A percentile compares a stretch with the other conserved stretches of the same genome.
Evolutionary conservation across 2,113 vertebrate species (phyloP).

Genomic region (Nothobranchius furzeri): DNA sequence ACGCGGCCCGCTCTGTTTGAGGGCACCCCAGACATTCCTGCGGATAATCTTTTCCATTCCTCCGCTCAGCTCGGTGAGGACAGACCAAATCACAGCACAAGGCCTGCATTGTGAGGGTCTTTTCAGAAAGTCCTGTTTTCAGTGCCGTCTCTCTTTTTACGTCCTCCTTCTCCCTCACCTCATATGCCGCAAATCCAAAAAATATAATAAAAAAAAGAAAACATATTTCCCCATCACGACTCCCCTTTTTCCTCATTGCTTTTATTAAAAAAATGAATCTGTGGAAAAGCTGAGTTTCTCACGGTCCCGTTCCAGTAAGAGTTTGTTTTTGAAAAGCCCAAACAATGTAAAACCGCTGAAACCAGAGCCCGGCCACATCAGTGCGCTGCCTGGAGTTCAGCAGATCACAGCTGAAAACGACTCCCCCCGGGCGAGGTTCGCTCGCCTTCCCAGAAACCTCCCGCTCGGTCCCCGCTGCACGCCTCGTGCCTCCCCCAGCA

Average conservation of each 20-base stretch:
- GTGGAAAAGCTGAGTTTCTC: conserved; percentile 70
- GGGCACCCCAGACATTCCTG: conserved; percentile 88
- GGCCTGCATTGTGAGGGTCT: conserved; percentile 79
- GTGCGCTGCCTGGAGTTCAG: conserved; percentile 67
- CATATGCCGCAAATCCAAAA: conserved; percentile 59
- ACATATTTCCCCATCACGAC: conserved; percentile 46
- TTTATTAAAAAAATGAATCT: conserved; percentile 30
- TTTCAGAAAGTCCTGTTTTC: conserved; percentile 72
- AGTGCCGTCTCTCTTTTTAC: conserved; percentile 62
- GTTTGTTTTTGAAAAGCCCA: conserved; percentile 67
- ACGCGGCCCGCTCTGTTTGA: conserved; percentile 78
- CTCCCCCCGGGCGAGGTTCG: conserved; percentile 49
- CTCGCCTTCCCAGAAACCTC: conserved; percentile 70
- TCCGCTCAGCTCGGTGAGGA: conserved; percentile 76
- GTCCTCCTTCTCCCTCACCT: conserved; percentile 62
- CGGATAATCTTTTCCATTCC: conserved; percentile 88
- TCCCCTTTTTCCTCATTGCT: conserved; percentile 29
- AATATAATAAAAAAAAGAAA: conserved; percentile 9
- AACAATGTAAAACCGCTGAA: conserved; percentile 78
- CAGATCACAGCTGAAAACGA: conserved; percentile 51
- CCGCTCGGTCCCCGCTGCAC: conserved; percentile 55
- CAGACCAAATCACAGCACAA: conserved; percentile 80
- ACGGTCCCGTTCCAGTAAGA: conserved; percentile 72
- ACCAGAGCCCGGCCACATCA: conserved; percentile 76
- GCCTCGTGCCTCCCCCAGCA: conserved; percentile 42